Conservation (phyloP, 2,113 vertebrate genomes). For the Platichthys stellatus region DNA sequence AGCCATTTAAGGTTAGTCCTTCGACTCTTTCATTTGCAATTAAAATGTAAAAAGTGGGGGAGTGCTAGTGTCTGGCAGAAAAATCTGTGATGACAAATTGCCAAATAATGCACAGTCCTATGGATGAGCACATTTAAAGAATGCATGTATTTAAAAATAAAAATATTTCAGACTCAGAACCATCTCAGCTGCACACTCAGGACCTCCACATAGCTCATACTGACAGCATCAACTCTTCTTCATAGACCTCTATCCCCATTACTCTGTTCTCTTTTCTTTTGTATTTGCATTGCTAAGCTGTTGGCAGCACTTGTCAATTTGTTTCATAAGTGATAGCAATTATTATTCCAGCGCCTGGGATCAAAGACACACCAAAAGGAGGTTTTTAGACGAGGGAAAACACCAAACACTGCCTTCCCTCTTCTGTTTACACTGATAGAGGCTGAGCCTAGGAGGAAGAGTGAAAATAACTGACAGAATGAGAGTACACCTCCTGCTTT, state of each 20-base stretch:
- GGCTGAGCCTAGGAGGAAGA: conserved; percentile 62
- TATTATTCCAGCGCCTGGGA: conserved; percentile 65
- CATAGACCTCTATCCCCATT: conserved; percentile 25
- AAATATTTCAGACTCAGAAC: conserved; percentile 7
- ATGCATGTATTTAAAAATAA: background rate
- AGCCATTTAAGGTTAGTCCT: too few relatives aligned
- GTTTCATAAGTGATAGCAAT: conserved; percentile 74
- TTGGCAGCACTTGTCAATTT: conserved; percentile 69
- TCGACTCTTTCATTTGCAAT: too few relatives aligned
- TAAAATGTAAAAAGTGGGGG: background rate
- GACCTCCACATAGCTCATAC: conserved; percentile 3
- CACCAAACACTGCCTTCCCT: conserved; percentile 58
- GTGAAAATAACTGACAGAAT: conserved; percentile 72
- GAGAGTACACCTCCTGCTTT: conserved; percentile 70
- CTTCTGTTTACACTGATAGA: conserved; percentile 76
- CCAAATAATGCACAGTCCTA: background rate
- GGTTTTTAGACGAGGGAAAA: conserved; percentile 64
- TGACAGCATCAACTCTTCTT: background rate
- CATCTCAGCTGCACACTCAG: background rate
- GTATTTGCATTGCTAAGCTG: conserved; percentile 62
- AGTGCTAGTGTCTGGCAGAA: background rate
- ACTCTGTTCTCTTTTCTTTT: conserved; percentile 30
- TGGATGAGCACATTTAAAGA: conserved; percentile 14
- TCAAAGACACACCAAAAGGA: conserved; percentile 77
- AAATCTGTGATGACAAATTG: background rate